Base-by-base conservation (phyloP, 1,140 invertebrate species). In the Drosophila dunni region DNA sequence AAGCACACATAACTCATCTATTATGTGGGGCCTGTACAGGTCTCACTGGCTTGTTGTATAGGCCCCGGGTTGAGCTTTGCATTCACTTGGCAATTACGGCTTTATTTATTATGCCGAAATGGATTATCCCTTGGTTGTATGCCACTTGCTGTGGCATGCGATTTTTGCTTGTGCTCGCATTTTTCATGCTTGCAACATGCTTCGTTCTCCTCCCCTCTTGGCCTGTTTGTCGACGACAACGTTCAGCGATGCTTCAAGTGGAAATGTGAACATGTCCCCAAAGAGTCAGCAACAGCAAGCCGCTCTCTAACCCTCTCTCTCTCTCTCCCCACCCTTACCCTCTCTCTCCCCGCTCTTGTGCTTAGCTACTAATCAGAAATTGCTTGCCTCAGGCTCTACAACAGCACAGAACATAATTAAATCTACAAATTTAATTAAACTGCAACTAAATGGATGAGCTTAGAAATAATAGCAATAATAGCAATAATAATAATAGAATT, bases 41-140 rank as follows among this genome's bases (percentile, higher is more conserved):
- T 65, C 48, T 11, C 24, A 42, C 10, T 34, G 3, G 3, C 9
- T 29, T 51, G 50, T 20, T 51, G 29, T 51, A 29, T 34, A 51
- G 50, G 29, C 50, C 33, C 17, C 33, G 11, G 11, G 50, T 17
- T 57, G 58, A 17, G 56, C 20, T 66, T 15, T 40, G 78, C 60
- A 81, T 76, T 86, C 82, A 86, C 82, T 90, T 78, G 75, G 81
- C 86, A 90, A 85, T 90, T 90, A 90, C 86, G 77, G 79, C 76
- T 90, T 83, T 90, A 90, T 90, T 90, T 90, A 90, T 90, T 90
- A 90, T 90, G 88, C 86, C 79, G 78, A 90, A 90, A 90, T 86
- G 86, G 88, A 90, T 90, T 86, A 90, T 90, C 82, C 80, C 76
- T 75, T 83, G 64, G 68, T 62, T 54, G 33, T 29, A 29, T 36